These are phyloP conservation scores for Halichoerus grypus DNA, from an alignment of 2,113 vertebrate species.

Conservation along the genomic window DNA sequence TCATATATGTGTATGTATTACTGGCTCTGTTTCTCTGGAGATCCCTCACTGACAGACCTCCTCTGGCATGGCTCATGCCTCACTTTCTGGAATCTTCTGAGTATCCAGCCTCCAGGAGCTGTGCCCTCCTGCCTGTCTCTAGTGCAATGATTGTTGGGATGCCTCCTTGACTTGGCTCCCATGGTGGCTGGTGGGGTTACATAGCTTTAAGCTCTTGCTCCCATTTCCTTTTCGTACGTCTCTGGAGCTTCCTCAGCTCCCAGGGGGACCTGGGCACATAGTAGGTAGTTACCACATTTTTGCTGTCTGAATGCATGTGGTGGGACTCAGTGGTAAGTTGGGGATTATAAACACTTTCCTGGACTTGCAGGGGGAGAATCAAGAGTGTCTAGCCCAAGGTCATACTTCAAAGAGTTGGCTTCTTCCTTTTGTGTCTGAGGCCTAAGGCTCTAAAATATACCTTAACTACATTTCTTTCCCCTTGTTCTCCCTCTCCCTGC, in stretches of 20 bases:
- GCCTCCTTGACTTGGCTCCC: not conserved
- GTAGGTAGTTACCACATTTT: too few relatives aligned
- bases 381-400: not conserved
- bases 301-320: not conserved
- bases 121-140: not conserved
- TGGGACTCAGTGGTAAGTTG: not conserved
- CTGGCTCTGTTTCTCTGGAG: not conserved
- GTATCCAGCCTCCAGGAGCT: not conserved
- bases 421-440: not conserved
- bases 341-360: not conserved
- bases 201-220: too few relatives aligned
- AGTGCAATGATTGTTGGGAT: rapidly evolving
- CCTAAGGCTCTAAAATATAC: not conserved
- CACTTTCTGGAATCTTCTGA: not conserved
- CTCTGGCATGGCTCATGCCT: not conserved
- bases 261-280: not conserved
- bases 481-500: not conserved
- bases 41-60: not conserved
- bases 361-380: not conserved
- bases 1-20: not conserved
- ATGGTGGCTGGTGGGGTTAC: not conserved
- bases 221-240: not conserved
- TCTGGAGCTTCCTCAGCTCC: not conserved
- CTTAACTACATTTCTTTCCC: not conserved
- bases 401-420: not conserved